phyloP scores from a whole-genome alignment of 2,888 invertebrate genomes.

The Alloplasta piceator region DNA sequence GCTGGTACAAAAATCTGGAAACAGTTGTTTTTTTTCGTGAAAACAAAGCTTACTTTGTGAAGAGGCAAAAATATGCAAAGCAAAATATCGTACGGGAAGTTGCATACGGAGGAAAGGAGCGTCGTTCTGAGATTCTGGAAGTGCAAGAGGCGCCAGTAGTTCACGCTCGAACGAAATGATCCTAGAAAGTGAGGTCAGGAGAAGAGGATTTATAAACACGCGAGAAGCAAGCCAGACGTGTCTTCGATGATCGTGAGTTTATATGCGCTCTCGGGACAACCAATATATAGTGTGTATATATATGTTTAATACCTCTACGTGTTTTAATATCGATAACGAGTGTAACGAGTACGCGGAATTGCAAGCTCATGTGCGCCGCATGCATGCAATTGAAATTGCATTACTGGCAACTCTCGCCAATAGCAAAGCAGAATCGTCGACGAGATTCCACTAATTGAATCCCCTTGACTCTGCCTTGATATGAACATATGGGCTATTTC shows the following conservation, averaged over 20 bases:
- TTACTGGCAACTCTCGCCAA: conserved; percentile 31
- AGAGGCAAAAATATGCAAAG: too few relatives aligned
- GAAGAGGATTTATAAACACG: conserved; percentile 56
- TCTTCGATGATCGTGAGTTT: conserved; percentile 61
- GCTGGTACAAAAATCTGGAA: too few relatives aligned
- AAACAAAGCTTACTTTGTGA: too few relatives aligned
- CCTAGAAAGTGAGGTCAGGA: conserved; percentile 77
- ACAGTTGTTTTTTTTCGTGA: too few relatives aligned
- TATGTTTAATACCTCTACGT: conserved; percentile 20
- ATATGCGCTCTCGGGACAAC: too few relatives aligned
- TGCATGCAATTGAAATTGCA: conserved; percentile 52
- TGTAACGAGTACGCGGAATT: conserved; percentile 59
- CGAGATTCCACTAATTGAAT: conserved; percentile 54
- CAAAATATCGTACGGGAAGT: too few relatives aligned
- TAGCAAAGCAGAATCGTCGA: conserved; percentile 17
- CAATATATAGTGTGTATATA: not conserved
- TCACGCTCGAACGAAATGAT: conserved; percentile 70
- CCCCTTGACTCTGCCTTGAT: conserved; percentile 22
- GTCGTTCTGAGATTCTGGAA: conserved; percentile 63
- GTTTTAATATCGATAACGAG: conserved; percentile 61
- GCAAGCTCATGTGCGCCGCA: conserved; percentile 28
- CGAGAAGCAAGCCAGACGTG: conserved; percentile 54
- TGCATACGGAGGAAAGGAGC: conserved; percentile 2
- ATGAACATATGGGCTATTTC: not conserved
- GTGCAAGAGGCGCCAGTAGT: conserved; percentile 67